Percentiles rank a stretch among this genome's conserved stretches.
Conservation (phyloP, 2,888 invertebrate genomes). For the Nymphalis c-album region DNA sequence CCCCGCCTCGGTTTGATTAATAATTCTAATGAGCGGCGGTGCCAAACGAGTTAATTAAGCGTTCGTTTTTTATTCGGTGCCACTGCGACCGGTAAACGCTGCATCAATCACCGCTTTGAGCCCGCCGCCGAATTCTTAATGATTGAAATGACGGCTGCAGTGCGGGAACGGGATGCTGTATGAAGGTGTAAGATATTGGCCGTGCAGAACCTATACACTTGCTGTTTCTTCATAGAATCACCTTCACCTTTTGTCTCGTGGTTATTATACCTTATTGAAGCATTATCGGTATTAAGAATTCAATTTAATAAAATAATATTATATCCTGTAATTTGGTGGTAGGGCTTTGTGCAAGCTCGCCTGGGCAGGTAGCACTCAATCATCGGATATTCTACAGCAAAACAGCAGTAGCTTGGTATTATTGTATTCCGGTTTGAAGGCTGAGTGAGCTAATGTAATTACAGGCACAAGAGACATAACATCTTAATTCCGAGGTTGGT, state of each 20-base stretch:
- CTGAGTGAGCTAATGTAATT: no score
- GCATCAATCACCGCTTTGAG: slow-evolving; percentile 80
- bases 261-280: no score
- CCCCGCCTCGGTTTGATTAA: slow-evolving; percentile 79
- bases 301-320: no score
- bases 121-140: slow-evolving; percentile 76
- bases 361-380: no score
- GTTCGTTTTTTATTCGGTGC: slow-evolving; percentile 75
- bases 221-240: background rate
- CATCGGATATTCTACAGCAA: no score
- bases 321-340: no score
- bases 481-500: no score
- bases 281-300: no score
- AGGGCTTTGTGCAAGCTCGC: no score
- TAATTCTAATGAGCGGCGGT: slow-evolving; percentile 80
- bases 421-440: no score
- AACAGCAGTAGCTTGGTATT: no score
- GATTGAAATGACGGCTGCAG: slow-evolving; percentile 69
- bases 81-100: slow-evolving; percentile 77
- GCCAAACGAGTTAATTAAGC: slow-evolving; percentile 82
- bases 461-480: no score
- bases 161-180: slow-evolving; percentile 22
- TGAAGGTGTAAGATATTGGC: slow-evolving; percentile 12
- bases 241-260: background rate
- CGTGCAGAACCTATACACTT: background rate